A percentile compares a stretch with the other conserved stretches of the same genome.
Evolutionary conservation across 2,113 vertebrate genomes (phyloP).

Genomic region (Anarrhichthys ocellatus): DNA sequence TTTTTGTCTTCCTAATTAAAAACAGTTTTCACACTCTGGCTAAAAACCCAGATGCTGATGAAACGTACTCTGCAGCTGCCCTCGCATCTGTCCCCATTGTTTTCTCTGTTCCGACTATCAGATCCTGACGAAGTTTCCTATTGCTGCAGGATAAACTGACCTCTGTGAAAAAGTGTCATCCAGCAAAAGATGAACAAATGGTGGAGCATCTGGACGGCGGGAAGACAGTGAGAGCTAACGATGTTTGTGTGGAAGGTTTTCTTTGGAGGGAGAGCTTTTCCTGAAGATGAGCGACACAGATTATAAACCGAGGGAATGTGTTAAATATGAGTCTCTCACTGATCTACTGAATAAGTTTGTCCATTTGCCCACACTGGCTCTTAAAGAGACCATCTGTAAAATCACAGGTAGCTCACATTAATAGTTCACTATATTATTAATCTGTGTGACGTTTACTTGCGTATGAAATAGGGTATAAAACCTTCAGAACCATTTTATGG

Average conservation of each 20-base stretch:
- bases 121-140: slow-evolving; percentile 27
- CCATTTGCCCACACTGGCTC: no score
- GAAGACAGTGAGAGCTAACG: background rate
- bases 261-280: no score
- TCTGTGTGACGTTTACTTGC: background rate
- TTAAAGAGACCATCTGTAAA: no score
- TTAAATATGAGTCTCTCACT: no score
- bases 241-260: background rate
- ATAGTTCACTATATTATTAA: background rate
- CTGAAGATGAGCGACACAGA: no score
- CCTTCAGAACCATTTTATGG: no score
- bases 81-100: slow-evolving; percentile 26
- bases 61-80: background rate
- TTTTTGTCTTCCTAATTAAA: slow-evolving; percentile 40
- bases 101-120: background rate
- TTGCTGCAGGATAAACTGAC: slow-evolving; percentile 20
- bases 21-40: background rate
- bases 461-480: background rate
- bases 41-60: slow-evolving; percentile 47
- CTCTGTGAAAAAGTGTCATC: slow-evolving; percentile 14
- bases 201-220: slow-evolving; percentile 46
- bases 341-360: no score
- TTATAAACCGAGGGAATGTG: no score
- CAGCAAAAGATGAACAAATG: slow-evolving; percentile 42
- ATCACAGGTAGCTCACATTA: background rate